Percentiles rank a stretch among this genome's conserved stretches.
These are phyloP conservation scores for Notarius lentiginosus DNA, from an alignment of 2,113 vertebrate genomes.

Conservation along the genomic window DNA sequence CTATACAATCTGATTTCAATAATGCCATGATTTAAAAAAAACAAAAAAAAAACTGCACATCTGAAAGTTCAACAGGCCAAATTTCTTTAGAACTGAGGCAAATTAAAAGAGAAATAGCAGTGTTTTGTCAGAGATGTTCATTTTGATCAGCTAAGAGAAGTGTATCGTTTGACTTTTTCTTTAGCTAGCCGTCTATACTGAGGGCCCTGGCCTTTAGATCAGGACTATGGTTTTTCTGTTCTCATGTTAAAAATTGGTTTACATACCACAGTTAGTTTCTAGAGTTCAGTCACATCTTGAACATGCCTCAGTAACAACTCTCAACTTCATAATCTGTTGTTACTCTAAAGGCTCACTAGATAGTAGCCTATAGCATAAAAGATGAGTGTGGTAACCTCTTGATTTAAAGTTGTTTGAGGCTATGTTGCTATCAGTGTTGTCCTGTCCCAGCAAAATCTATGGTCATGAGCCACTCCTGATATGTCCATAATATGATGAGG, in stretches of 20 bases:
- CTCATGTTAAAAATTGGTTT: background rate
- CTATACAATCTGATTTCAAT: background rate
- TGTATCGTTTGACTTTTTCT: background rate
- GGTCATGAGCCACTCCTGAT: background rate
- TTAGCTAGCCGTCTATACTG: background rate
- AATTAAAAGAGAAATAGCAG: background rate
- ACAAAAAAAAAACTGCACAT: background rate
- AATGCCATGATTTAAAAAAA: background rate
- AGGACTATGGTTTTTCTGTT: background rate
- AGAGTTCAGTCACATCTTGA: background rate
- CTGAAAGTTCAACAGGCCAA: background rate
- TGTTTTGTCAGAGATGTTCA: background rate
- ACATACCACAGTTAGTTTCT: background rate
- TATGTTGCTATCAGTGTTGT: background rate
- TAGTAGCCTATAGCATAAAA: background rate
- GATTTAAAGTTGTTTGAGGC: background rate
- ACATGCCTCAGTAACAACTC: background rate
- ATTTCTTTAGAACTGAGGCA: background rate
- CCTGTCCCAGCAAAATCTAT: background rate
- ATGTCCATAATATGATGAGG: background rate
- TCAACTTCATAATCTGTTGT: background rate
- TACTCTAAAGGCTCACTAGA: background rate
- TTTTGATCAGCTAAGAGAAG: background rate
- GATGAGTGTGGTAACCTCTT: background rate
- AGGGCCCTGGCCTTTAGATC: background rate